These are phyloP conservation scores for Diachrysia chrysitis DNA, from an alignment of 2,888 invertebrate species.

Conservation along the genomic window DNA sequence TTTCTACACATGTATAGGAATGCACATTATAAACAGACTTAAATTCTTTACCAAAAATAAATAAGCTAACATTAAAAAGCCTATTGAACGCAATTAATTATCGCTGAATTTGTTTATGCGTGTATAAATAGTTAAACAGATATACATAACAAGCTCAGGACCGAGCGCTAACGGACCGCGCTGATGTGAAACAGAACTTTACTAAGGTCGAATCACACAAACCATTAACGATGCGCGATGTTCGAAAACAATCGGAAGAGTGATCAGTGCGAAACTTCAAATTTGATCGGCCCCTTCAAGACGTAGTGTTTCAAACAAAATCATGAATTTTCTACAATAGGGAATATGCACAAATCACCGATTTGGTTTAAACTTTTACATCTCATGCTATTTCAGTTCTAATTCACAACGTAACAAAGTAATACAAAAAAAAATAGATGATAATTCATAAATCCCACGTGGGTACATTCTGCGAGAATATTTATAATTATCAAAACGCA, in stretches of 20 bases:
- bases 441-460: too few species aligned
- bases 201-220: neutral
- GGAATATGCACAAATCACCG: too few species aligned
- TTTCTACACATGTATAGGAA: neutral
- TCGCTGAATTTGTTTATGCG: slow-evolving; percentile 1
- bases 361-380: too few species aligned
- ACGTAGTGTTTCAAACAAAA: too few species aligned
- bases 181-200: slow-evolving; percentile 1
- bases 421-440: too few species aligned
- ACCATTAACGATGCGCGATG: neutral
- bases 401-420: too few species aligned
- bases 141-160: slow-evolving; percentile 1
- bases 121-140: neutral
- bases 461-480: too few species aligned
- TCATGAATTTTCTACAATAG: too few species aligned
- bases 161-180: neutral
- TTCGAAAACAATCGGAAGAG: neutral
- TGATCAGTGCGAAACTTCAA: neutral
- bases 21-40: neutral
- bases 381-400: too few species aligned
- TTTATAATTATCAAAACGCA: too few species aligned
- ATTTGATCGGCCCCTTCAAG: neutral
- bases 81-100: neutral
- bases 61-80: neutral
- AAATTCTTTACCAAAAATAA: neutral